Conservation (phyloP, 2,113 vertebrate species). For the Anseranas semipalmata region DNA sequence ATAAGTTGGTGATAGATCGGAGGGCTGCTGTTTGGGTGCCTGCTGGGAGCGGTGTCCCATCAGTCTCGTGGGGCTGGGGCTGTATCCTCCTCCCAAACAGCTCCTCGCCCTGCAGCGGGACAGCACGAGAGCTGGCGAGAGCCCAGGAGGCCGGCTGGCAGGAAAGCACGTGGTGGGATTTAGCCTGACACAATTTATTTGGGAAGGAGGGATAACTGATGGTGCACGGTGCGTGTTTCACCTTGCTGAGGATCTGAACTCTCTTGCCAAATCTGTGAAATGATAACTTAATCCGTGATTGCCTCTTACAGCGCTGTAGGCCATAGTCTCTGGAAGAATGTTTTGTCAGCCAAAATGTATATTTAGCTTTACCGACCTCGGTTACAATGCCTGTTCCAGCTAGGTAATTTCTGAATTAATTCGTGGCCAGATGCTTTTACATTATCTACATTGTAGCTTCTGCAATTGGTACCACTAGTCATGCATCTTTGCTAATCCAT, state of each 20-base stretch:
- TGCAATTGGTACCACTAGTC: not conserved
- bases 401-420: not conserved
- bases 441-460: rapidly evolving
- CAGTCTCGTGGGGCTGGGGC: not conserved
- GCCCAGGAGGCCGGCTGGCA: not conserved
- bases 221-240: not conserved
- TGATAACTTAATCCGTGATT: slow-evolving; percentile 37
- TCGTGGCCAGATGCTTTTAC: not conserved
- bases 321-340: not conserved
- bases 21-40: not conserved
- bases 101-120: not conserved
- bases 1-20: not conserved
- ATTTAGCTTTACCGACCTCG: not conserved
- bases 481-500: not conserved
- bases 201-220: not conserved
- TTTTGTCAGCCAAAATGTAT: not conserved
- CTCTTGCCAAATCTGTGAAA: slow-evolving; percentile 16
- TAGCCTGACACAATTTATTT: slow-evolving; percentile 9
- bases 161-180: not conserved
- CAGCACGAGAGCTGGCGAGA: not conserved
- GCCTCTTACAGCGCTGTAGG: not conserved
- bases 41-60: not conserved
- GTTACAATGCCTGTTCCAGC: not conserved
- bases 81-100: not conserved
- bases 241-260: slow-evolving; percentile 17